A percentile compares a stretch with the other conserved stretches of the same genome.
Evolutionary conservation across 2,888 invertebrate genomes (phyloP).

Genomic region (Pantelozetes paolii): DNA sequence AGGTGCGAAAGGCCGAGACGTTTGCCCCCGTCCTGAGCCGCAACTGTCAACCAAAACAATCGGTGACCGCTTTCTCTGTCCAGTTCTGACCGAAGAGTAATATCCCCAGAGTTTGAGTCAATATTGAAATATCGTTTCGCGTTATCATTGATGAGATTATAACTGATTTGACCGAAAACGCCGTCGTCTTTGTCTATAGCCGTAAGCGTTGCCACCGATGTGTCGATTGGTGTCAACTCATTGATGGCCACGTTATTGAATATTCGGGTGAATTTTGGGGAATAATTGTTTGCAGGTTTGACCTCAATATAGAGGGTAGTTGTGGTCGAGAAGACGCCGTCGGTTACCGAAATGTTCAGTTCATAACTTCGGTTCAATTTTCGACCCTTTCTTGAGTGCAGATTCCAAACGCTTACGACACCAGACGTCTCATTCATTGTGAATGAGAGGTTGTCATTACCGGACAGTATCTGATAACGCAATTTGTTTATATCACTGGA

Average conservation of each 20-base stretch:
- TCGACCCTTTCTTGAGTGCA: neutral
- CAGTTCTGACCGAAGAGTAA: conserved; percentile 46
- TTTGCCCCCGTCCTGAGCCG: conserved; percentile 54
- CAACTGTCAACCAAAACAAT: conserved; percentile 52
- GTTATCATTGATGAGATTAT: conserved; percentile 52
- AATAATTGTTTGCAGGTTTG: conserved; percentile 64
- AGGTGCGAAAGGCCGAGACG: conserved; percentile 49
- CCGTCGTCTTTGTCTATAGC: conserved; percentile 80
- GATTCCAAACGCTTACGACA: conserved; percentile 59
- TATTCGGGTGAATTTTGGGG: conserved; percentile 72
- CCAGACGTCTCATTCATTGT: conserved; percentile 51
- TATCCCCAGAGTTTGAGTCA: conserved; percentile 55
- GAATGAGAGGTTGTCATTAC: conserved; percentile 61
- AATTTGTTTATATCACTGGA: conserved; percentile 66
- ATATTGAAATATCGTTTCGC: conserved; percentile 53
- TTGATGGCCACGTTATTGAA: conserved; percentile 71
- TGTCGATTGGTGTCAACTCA: conserved; percentile 75
- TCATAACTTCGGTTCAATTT: conserved; percentile 57
- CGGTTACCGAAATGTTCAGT: conserved; percentile 77
- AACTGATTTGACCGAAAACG: conserved; percentile 64
- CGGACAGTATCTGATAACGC: conserved; percentile 73
- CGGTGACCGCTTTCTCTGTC: conserved; percentile 51
- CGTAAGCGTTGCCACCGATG: conserved; percentile 68
- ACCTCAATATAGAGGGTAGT: conserved; percentile 56
- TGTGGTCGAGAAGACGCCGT: conserved; percentile 69